phyloP scores from a whole-genome alignment of 2,888 invertebrate species.

The Galerucella pusilla region DNA sequence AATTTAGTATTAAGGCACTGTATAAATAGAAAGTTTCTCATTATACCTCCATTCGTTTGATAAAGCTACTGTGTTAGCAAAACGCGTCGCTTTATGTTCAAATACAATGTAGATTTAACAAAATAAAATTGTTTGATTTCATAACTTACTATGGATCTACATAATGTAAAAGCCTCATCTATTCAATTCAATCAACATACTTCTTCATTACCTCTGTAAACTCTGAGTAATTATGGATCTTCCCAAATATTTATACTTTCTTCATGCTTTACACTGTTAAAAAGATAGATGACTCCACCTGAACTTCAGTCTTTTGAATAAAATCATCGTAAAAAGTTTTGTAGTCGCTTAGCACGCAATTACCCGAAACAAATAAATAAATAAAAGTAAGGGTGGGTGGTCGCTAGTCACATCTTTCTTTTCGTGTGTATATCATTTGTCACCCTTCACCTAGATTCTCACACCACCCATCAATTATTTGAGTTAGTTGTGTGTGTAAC shows the following conservation, averaged over 20 bases:
- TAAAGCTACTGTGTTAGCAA: too few relatives aligned
- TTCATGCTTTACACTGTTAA: neutral
- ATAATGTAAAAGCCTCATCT: too few relatives aligned
- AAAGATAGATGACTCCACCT: neutral
- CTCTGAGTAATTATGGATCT: neutral
- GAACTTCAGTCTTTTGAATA: constrained; percentile 10
- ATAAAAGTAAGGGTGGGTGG: constrained; percentile 2
- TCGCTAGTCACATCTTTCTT: constrained; percentile 8
- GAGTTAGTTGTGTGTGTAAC: constrained; percentile 12
- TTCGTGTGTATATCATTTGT: constrained; percentile 15
- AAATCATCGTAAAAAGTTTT: constrained; percentile 2
- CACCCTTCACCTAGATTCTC: constrained; percentile 10
- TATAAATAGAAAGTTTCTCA: too few relatives aligned
- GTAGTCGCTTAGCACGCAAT: constrained; percentile 8
- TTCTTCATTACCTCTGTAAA: too few relatives aligned
- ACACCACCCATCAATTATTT: constrained; percentile 16
- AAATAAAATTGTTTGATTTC: too few relatives aligned
- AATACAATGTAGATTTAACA: too few relatives aligned
- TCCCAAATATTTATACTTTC: neutral
- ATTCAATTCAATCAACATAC: too few relatives aligned
- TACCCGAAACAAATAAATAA: constrained; percentile 12
- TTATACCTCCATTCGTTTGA: too few relatives aligned
- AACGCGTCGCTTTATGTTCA: too few relatives aligned
- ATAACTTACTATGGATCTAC: too few relatives aligned
- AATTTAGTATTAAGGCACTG: too few relatives aligned